Evolutionary conservation across 2,113 vertebrate genomes (phyloP), one percentile per base, ranked within the genome.

Genomic region (Cariama cristata): DNA sequence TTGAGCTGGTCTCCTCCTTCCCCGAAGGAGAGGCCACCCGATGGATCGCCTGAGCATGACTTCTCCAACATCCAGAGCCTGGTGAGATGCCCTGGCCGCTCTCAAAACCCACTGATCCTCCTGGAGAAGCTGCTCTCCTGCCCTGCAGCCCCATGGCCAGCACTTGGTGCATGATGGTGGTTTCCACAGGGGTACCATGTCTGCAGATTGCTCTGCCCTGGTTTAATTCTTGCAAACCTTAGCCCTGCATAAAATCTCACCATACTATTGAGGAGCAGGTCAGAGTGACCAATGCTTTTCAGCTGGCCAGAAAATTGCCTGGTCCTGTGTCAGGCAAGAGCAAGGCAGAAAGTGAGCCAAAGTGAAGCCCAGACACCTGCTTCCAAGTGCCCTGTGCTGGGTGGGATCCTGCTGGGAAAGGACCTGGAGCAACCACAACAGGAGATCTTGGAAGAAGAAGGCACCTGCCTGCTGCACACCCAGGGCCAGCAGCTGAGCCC

Each of bases 1-100:
- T 33, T 38, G 64, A 81, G 6, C 21, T 66, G 20, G 3, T 69
- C 5, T 71, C 14, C 14, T 53, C 20, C n/a, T 82, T 87, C 4
- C 11, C 7, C 44, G 52, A 8, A 19, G 22, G 19, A 49, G 3
- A 85, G 1, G 5, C 24, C 33, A 16, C 12, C 79, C 0, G 0
- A 9, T 6, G 4, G 26, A 73, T 12, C 4, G 10, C 13, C 20
- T 62, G 18, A 52, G 27, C 4, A 24, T 30, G 66, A 44, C 11
- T 89, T 50, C 27, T 62, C 20, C 33, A 40, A 12, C 14, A 45
- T 32, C 23, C 44, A 42, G 40, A 60, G n/a, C 27, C 17, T 56
- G 14, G 8, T 49, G 79, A 86, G 32, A 22, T 81, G 38, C 16
- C 6, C 1, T 56, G 44, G 11, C 26, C 12, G 1, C 24, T 80